Evolutionary conservation across 2,888 invertebrate genomes (phyloP).

Genomic region (Entomobrya proxima): DNA sequence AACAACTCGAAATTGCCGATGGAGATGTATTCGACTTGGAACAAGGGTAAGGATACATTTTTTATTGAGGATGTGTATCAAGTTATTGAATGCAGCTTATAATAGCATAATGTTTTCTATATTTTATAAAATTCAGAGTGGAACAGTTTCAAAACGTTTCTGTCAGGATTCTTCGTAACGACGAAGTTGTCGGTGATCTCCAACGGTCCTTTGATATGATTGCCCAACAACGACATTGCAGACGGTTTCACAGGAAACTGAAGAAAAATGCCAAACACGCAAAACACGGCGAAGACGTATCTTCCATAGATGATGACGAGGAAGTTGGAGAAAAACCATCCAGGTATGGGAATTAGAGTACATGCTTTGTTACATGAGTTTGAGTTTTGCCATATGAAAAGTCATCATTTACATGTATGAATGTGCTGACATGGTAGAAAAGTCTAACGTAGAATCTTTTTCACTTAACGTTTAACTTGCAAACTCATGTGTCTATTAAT

Average conservation of each 20-base stretch:
- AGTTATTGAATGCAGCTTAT: neutral
- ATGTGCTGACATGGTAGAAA: too few relatives aligned
- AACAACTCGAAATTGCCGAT: slow-evolving; percentile 55
- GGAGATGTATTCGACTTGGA: slow-evolving; percentile 70
- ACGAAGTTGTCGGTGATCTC: slow-evolving; percentile 79
- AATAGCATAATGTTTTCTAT: neutral
- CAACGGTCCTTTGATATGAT: slow-evolving; percentile 82
- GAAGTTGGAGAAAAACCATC: slow-evolving; percentile 24
- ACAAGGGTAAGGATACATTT: slow-evolving; percentile 61
- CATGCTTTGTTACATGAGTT: neutral
- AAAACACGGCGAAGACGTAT: slow-evolving; percentile 21
- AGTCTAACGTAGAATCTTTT: too few relatives aligned
- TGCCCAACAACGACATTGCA: slow-evolving; percentile 81
- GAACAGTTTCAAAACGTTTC: slow-evolving; percentile 79
- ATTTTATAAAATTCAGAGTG: too few relatives aligned
- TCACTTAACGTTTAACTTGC: neutral
- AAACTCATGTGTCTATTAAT: too few relatives aligned
- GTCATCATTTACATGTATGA: too few relatives aligned
- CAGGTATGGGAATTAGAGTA: slow-evolving; percentile 21
- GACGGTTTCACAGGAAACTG: slow-evolving; percentile 77
- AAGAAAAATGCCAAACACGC: slow-evolving; percentile 61
- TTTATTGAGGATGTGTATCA: neutral
- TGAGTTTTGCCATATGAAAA: too few relatives aligned
- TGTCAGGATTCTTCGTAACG: slow-evolving; percentile 80
- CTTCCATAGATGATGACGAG: neutral